Conservation (phyloP, 2,888 invertebrate species). For the Drosophila hamatofila region DNA sequence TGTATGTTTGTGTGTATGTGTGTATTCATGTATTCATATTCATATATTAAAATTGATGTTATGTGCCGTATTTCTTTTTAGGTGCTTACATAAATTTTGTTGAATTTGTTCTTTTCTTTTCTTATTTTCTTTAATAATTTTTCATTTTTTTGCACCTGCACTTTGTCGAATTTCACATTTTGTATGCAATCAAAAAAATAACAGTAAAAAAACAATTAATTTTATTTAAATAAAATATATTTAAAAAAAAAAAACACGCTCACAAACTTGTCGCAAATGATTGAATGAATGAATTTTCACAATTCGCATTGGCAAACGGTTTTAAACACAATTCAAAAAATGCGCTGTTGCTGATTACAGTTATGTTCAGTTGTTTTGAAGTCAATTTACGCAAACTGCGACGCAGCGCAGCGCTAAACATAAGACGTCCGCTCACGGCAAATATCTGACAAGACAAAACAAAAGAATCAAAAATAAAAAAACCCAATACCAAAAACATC, state of each 20-base stretch:
- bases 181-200: conserved; percentile 23
- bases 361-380: conserved; percentile 45
- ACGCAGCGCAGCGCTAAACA: conserved; percentile 70
- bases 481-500: conserved; percentile 49
- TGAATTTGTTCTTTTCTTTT: conserved; percentile 27
- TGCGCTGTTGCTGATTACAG: conserved; percentile 45
- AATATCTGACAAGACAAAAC: conserved; percentile 63
- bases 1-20: background rate
- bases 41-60: conserved; percentile 31
- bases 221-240: background rate
- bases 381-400: conserved; percentile 69
- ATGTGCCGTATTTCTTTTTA: conserved; percentile 39
- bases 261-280: conserved; percentile 24
- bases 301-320: conserved; percentile 46
- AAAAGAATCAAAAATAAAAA: conserved; percentile 33
- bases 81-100: conserved; percentile 57
- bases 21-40: conserved; percentile 7
- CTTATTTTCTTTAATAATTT: conserved; percentile 13
- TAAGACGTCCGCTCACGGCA: conserved; percentile 69
- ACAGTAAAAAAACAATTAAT: conserved; percentile 21
- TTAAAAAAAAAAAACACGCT: background rate
- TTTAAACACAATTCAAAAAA: conserved; percentile 53
- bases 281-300: conserved; percentile 31
- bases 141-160: conserved; percentile 31
- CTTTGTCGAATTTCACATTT: conserved; percentile 30